Conservation (phyloP, 1,140 invertebrate species). For the Potamilus streckersoni region DNA sequence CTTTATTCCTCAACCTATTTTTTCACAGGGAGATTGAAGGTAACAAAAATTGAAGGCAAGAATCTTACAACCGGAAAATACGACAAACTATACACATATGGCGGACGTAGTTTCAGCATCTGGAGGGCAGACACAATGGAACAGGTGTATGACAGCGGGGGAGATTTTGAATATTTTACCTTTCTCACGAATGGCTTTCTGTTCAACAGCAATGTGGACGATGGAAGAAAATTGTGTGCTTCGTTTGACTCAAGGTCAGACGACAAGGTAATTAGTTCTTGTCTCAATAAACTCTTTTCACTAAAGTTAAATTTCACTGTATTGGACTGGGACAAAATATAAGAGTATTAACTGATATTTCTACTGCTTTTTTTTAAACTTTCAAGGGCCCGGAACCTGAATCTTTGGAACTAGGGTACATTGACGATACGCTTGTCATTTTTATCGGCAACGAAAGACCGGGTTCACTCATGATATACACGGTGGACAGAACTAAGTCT, state of each 20-base stretch:
- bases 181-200: background rate
- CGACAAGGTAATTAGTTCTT: constrained; percentile 25
- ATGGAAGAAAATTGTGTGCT: background rate
- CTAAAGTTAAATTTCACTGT: background rate
- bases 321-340: background rate
- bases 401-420: constrained; percentile 25
- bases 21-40: constrained; percentile 14
- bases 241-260: constrained; percentile 29
- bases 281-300: no score
- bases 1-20: no score
- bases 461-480: constrained; percentile 38
- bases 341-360: constrained; percentile 3
- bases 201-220: constrained; percentile 23
- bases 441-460: constrained; percentile 42
- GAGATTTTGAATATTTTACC: constrained; percentile 21
- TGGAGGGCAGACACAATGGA: constrained; percentile 29
- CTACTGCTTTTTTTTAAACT: background rate
- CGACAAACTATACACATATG: constrained; percentile 30
- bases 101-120: constrained; percentile 38
- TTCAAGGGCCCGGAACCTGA: constrained; percentile 43
- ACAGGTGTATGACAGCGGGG: constrained; percentile 40
- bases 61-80: constrained; percentile 16
- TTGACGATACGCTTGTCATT: constrained; percentile 26
- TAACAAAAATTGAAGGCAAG: constrained; percentile 18
- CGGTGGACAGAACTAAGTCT: constrained; percentile 22